Evolutionary conservation across 2,113 vertebrate genomes (phyloP).

Genomic region (Phaethornis superciliosus): DNA sequence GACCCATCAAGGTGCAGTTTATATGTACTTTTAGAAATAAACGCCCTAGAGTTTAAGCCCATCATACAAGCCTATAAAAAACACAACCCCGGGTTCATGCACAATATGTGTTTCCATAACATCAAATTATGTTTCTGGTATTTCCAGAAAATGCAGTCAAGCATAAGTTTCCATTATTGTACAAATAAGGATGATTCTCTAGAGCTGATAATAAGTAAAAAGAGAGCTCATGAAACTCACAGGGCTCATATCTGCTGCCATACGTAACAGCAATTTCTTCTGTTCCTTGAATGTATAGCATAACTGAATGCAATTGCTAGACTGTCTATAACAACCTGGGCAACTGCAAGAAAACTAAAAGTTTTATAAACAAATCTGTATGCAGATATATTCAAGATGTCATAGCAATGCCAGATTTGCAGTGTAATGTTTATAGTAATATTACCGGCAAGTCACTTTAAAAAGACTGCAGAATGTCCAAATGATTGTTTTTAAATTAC

Average conservation of each 20-base stretch:
- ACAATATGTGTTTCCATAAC: background rate
- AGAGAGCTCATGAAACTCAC: background rate
- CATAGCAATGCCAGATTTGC: background rate
- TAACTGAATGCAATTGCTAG: background rate
- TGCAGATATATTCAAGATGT: background rate
- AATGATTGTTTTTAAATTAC: background rate
- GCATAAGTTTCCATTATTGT: background rate
- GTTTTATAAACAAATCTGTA: background rate
- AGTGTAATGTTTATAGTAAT: background rate
- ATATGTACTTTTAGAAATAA: background rate
- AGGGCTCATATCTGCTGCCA: background rate
- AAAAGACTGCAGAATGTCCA: background rate
- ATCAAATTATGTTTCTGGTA: background rate
- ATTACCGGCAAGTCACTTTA: background rate
- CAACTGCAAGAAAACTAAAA: background rate
- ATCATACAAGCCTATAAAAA: background rate
- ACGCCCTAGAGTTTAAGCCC: background rate
- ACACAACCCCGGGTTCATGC: background rate
- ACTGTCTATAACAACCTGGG: background rate
- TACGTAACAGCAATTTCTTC: background rate
- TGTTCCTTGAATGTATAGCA: background rate
- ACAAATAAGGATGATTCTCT: background rate
- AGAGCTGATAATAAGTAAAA: background rate
- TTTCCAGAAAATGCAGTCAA: background rate
- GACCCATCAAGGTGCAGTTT: background rate